Evolutionary conservation across 2,113 vertebrate species (phyloP).

Genomic region (Herpailurus yagouaroundi): DNA sequence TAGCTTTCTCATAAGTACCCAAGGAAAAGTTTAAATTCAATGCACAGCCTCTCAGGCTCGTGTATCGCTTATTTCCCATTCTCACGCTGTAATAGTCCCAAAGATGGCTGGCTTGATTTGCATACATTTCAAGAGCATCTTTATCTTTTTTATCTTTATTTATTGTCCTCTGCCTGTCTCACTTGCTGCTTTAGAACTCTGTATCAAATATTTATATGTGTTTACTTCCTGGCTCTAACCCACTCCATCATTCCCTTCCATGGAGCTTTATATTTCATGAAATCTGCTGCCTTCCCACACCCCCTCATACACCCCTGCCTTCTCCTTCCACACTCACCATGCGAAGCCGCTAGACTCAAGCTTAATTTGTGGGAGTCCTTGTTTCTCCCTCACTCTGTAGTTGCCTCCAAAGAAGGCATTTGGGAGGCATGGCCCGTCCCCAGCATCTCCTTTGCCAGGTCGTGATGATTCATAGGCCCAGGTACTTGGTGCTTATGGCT

Average conservation of each 20-base stretch:
- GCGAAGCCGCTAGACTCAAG: not conserved
- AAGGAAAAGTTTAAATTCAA: conserved; percentile 35
- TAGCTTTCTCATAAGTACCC: conserved; percentile 18
- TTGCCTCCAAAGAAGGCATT: not conserved
- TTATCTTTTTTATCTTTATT: conserved; percentile 54
- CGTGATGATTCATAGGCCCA: not conserved
- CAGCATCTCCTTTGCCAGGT: not conserved
- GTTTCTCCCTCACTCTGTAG: not conserved
- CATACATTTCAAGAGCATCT: conserved; percentile 30
- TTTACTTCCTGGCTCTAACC: conserved; percentile 56
- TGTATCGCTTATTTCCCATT: conserved; percentile 24
- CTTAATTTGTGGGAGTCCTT: not conserved
- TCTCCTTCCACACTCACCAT: not conserved
- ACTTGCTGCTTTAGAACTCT: conserved; percentile 47
- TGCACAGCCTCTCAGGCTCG: not conserved
- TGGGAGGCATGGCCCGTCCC: not conserved
- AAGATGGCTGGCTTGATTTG: conserved; percentile 29
- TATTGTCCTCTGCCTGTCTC: conserved; percentile 53
- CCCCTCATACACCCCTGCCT: not conserved
- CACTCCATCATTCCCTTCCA: conserved; percentile 40
- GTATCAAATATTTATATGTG: conserved; percentile 68
- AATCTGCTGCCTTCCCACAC: not conserved
- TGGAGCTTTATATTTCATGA: not conserved
- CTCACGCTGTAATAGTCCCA: not conserved
- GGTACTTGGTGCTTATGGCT: not conserved